Base-by-base conservation (phyloP, 2,888 invertebrate species). In the Eilema depressum region DNA sequence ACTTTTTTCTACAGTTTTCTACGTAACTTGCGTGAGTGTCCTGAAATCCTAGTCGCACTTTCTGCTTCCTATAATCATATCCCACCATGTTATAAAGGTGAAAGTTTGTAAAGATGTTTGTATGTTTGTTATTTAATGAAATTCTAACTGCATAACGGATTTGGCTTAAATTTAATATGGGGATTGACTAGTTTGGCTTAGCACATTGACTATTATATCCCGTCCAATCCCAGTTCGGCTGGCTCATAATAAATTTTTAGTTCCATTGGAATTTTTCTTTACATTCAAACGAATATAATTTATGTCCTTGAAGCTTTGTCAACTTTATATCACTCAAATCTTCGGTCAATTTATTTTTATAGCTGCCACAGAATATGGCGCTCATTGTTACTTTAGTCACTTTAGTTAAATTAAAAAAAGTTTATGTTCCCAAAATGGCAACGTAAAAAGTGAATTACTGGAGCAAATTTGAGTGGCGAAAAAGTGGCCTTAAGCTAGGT, bases 361-460 rank as follows among this genome's bases (percentile, higher is more conserved):
- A 62, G 60, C 60, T 66, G 26, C 63, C 63, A 14, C 68, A 75
- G 75, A 73, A 74, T 75, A 79, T 70, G 69, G 26, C 71, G 64
- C 28, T 37, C 66, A 57, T 63, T 70, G 65, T 73, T 73, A 57
- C 71, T 70, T 69, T 28, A 25, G 75, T 65, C 77, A 74, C 76
- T 77, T 79, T 71, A 77, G 78, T 82, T 68, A 80, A 83, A 83
- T 84, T 79, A 80, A 78, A 82, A 57, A 85, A 85, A 83, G 78
- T 83, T 84, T 79, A 11, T 25, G 23, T 76, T 74, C 66, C 30
- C 67, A 73, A 77, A 62, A 73, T 72, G 73, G 75, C 59, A 41
- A 59, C 47, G 68, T 61, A 78, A 80, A 81, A 82, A 80, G 74
- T 75, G 76, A 81, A 85, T 81, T 77, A 77, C 78, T 67, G 75